These are phyloP conservation scores for Adelges cooleyi DNA, from an alignment of 1,140 invertebrate genomes.

Conservation along the genomic window DNA sequence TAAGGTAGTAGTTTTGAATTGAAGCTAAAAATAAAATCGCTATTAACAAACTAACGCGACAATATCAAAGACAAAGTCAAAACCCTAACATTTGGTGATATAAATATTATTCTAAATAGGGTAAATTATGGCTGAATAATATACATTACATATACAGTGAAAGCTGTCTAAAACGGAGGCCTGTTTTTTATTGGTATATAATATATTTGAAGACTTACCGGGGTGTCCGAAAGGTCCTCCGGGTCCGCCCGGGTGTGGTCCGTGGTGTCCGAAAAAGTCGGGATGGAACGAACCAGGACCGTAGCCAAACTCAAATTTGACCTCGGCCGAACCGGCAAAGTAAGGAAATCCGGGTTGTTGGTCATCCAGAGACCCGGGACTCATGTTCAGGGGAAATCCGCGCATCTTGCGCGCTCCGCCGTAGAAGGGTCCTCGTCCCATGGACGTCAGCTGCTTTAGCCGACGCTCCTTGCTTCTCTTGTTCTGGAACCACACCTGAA, in stretches of 20 bases:
- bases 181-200: no score
- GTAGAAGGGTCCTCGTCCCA: slow-evolving; percentile 83
- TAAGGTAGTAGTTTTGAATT: no score
- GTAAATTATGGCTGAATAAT: no score
- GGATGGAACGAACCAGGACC: slow-evolving; percentile 74
- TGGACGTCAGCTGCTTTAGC: slow-evolving; percentile 79
- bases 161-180: no score
- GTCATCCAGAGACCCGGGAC: slow-evolving; percentile 68
- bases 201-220: no score
- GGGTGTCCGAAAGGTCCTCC: slow-evolving; percentile 34
- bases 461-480: slow-evolving; percentile 94
- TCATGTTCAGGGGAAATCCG: slow-evolving; percentile 78
- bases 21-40: no score
- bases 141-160: no score
- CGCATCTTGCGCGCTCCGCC: slow-evolving; percentile 79
- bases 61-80: no score
- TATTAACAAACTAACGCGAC: no score
- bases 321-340: slow-evolving; percentile 59
- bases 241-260: slow-evolving; percentile 48
- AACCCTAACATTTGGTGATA: no score
- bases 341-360: slow-evolving; percentile 70
- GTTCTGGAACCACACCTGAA: slow-evolving; percentile 99
- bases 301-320: slow-evolving; percentile 81
- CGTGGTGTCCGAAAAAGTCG: slow-evolving; percentile 76
- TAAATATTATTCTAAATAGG: no score